A percentile compares a stretch with the other conserved stretches of the same genome.
phyloP scores from a whole-genome alignment of 2,797 vertebrate species.

The Poecilia gillii region DNA sequence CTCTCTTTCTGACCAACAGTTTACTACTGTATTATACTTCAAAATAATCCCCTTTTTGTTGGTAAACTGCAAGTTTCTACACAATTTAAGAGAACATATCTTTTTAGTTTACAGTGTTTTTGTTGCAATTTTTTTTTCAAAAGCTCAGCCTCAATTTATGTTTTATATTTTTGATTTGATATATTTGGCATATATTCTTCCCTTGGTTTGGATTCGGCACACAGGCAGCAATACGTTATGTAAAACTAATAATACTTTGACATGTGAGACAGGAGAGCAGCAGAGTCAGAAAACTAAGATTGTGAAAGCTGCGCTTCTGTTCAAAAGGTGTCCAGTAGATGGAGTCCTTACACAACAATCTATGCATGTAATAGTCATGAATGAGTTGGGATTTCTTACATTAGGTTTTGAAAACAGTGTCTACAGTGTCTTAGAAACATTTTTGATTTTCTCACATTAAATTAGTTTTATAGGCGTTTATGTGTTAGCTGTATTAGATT shows the following conservation, averaged over 20 bases:
- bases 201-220: neutral
- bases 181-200: neutral
- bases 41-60: neutral
- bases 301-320: slow-evolving; percentile 19
- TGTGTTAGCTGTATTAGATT: neutral
- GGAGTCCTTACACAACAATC: slow-evolving; percentile 33
- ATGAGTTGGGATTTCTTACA: neutral
- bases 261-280: neutral
- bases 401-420: neutral
- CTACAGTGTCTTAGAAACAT: neutral
- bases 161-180: neutral
- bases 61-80: neutral
- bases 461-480: neutral
- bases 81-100: neutral
- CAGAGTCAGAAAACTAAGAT: neutral
- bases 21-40: neutral
- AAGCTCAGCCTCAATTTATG: neutral
- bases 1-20: neutral
- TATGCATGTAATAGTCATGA: neutral
- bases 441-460: neutral
- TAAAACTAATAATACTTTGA: neutral
- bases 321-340: slow-evolving; percentile 59
- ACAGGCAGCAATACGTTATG: neutral
- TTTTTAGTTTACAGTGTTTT: neutral
- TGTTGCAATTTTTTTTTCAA: neutral